These are phyloP conservation scores for Spicauda simplicius DNA, from an alignment of 2,888 invertebrate species.

Conservation along the genomic window DNA sequence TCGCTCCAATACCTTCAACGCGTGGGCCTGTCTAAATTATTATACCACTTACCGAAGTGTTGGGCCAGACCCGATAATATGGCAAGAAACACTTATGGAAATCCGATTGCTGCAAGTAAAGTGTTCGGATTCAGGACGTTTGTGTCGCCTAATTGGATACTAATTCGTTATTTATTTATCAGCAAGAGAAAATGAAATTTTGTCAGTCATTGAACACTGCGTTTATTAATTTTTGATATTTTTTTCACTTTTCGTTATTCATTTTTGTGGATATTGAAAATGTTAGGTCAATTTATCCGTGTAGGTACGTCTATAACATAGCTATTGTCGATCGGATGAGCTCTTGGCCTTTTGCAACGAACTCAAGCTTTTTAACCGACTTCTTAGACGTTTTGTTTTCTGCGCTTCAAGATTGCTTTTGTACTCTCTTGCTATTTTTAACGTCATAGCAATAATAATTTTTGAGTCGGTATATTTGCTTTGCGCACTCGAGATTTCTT, in stretches of 20 bases:
- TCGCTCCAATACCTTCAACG: slow-evolving; percentile 22
- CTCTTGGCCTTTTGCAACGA: slow-evolving; percentile 17
- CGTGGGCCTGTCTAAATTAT: slow-evolving; percentile 29
- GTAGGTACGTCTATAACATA: slow-evolving; percentile 2
- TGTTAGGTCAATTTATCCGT: too few relatives aligned
- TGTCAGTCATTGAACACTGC: neutral
- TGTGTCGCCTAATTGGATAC: neutral
- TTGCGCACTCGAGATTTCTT: neutral
- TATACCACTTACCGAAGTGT: slow-evolving; percentile 29
- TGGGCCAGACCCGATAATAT: slow-evolving; percentile 18
- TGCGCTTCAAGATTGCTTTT: slow-evolving; percentile 7
- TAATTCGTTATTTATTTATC: neutral
- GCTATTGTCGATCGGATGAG: neutral
- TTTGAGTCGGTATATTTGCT: neutral
- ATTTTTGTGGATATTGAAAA: too few relatives aligned
- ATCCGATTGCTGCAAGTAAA: slow-evolving; percentile 4
- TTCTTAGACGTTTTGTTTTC: slow-evolving; percentile 13
- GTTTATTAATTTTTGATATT: too few relatives aligned
- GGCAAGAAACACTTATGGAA: slow-evolving; percentile 19
- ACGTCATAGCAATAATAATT: neutral
- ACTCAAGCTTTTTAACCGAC: slow-evolving; percentile 6
- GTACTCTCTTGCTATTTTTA: slow-evolving; percentile 1
- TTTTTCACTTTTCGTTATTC: neutral
- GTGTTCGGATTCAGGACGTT: slow-evolving; percentile 9
- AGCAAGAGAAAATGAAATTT: neutral